phyloP scores from a whole-genome alignment of 2,888 invertebrate species.

The Lycia hirtaria region DNA sequence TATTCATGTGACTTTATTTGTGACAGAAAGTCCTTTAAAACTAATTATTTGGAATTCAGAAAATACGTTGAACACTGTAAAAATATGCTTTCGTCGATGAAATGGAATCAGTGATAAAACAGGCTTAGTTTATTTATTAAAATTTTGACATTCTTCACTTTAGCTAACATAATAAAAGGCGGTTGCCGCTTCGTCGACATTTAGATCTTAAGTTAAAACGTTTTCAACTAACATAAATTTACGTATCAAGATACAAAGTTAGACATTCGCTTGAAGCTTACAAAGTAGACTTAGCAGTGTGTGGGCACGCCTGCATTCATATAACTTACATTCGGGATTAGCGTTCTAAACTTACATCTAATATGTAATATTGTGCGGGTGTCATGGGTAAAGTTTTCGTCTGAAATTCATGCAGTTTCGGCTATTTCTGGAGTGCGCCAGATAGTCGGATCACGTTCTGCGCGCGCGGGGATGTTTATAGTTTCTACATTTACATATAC shows the following conservation, averaged over 20 bases:
- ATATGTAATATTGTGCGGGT: conserved; percentile 51
- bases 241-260: conserved; percentile 19
- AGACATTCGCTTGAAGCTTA: conserved; percentile 16
- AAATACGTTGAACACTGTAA: no score
- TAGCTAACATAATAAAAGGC: no score
- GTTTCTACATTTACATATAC: no score
- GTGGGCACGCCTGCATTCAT: conserved; percentile 46
- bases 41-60: no score
- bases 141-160: no score
- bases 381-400: conserved; percentile 39
- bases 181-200: not conserved
- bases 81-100: no score
- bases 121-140: no score
- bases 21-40: no score
- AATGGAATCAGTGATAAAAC: no score
- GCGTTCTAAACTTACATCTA: conserved; percentile 46
- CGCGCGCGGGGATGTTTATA: not conserved
- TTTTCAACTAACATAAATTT: conserved; percentile 7
- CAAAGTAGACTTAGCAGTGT: conserved; percentile 32
- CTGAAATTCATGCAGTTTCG: conserved; percentile 52
- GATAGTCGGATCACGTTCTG: conserved; percentile 19
- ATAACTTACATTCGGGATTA: conserved; percentile 53
- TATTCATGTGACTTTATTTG: no score
- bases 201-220: not conserved
- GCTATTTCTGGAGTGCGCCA: conserved; percentile 35